A percentile compares a stretch with the other conserved stretches of the same genome.
Evolutionary conservation across 2,888 invertebrate species (phyloP).

Genomic region (Aphrophora alni): DNA sequence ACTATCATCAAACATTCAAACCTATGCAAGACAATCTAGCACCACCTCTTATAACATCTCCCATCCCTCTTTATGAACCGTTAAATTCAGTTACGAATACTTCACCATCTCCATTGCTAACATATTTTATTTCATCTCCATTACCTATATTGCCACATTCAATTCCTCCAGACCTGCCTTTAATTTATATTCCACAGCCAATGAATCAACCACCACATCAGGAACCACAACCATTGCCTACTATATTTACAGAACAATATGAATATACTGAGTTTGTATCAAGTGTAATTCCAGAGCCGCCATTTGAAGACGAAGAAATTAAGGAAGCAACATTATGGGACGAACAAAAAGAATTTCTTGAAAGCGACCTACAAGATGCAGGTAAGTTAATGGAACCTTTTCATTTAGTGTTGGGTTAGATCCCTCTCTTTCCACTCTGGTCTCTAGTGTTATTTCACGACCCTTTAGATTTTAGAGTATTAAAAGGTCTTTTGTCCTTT

Average conservation of each 20-base stretch:
- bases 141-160: slow-evolving; percentile 56
- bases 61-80: slow-evolving; percentile 48
- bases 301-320: no score
- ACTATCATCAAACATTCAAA: slow-evolving; percentile 53
- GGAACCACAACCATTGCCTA: slow-evolving; percentile 55
- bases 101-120: slow-evolving; percentile 53
- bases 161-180: slow-evolving; percentile 62
- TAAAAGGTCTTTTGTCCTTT: no score
- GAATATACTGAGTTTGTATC: slow-evolving; percentile 48
- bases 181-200: slow-evolving; percentile 61
- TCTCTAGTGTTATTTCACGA: no score
- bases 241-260: no score
- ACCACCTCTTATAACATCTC: slow-evolving; percentile 55
- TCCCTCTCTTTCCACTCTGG: no score
- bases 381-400: no score
- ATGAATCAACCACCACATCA: slow-evolving; percentile 53
- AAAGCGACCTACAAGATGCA: no score
- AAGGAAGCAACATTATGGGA: no score
- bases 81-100: slow-evolving; percentile 52
- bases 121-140: slow-evolving; percentile 53
- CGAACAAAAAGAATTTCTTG: no score
- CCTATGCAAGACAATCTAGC: slow-evolving; percentile 54
- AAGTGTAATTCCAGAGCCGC: background rate
- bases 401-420: no score
- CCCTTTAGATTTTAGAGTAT: no score